phyloP scores from a whole-genome alignment of 35 echinoderm and acorn worm genomes.

The Ophiothrix spiculata region DNA sequence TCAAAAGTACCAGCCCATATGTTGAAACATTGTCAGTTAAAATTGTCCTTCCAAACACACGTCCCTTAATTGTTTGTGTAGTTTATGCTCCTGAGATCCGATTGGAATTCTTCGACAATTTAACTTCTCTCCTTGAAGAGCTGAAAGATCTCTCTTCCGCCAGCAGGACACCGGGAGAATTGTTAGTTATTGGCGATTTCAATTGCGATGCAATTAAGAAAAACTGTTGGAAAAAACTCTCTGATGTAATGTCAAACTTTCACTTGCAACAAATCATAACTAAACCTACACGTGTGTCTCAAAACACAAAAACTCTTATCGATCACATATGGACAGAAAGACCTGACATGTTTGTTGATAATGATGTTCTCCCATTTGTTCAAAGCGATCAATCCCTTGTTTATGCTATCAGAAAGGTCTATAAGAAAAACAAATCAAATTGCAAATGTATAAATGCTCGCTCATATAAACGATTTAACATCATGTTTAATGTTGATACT shows the following conservation, averaged over 20 bases:
- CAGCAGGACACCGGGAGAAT: neutral
- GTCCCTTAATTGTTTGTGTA: neutral
- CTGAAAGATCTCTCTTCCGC: neutral
- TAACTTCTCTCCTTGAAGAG: neutral
- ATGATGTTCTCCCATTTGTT: neutral
- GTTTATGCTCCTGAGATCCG: neutral
- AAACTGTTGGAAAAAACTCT: neutral
- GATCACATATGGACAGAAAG: neutral
- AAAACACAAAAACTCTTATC: neutral
- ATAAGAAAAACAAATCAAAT: neutral
- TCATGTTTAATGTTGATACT: too few species aligned
- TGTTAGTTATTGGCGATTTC: constrained; percentile 12
- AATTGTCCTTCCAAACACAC: neutral
- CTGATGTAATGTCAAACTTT: neutral
- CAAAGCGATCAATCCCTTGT: neutral
- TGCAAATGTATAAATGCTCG: neutral
- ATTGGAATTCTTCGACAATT: constrained; percentile 7
- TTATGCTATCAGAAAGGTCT: neutral
- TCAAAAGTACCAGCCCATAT: neutral
- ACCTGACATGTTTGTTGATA: neutral
- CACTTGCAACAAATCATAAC: neutral
- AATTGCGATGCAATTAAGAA: constrained; percentile 5
- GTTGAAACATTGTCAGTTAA: neutral
- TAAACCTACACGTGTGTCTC: neutral
- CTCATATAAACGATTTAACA: neutral